Evolutionary conservation across 2,797 vertebrate genomes (phyloP).

Genomic region (Sardinella longiceps): DNA sequence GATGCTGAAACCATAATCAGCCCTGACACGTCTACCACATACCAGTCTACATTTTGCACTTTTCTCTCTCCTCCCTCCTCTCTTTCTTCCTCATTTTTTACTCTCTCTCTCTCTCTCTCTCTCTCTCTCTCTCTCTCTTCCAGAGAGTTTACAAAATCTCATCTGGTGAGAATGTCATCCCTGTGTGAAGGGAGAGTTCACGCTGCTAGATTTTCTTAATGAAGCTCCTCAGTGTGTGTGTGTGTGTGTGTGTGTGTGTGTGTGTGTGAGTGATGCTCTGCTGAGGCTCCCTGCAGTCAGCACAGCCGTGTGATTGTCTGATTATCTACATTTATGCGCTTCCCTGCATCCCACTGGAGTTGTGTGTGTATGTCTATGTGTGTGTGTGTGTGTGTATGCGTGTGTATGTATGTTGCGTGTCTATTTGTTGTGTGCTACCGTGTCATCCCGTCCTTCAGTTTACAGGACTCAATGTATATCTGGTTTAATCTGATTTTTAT

Average conservation of each 20-base stretch:
- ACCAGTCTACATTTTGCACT: background rate
- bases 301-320: constrained; percentile 23
- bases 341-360: background rate
- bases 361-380: constrained; percentile 3
- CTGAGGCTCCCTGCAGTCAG: background rate
- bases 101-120: background rate
- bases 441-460: background rate
- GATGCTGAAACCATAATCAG: background rate
- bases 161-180: constrained; percentile 40
- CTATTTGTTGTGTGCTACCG: background rate
- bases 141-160: constrained; percentile 36
- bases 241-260: too few species aligned
- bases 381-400: background rate
- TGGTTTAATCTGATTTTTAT: background rate
- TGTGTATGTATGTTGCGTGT: background rate
- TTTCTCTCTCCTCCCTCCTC: background rate
- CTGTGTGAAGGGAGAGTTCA: background rate
- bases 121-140: constrained; percentile 8
- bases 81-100: constrained; percentile 24
- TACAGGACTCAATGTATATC: background rate
- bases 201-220: background rate
- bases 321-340: constrained; percentile 15
- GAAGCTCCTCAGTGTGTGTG: background rate
- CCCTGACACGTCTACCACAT: background rate
- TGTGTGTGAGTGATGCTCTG: background rate